Evolutionary conservation across 92 coral and sea anemone species (phyloP), one percentile per base, ranked within the genome.

Genomic region (Anthopleura xanthogrammica): DNA sequence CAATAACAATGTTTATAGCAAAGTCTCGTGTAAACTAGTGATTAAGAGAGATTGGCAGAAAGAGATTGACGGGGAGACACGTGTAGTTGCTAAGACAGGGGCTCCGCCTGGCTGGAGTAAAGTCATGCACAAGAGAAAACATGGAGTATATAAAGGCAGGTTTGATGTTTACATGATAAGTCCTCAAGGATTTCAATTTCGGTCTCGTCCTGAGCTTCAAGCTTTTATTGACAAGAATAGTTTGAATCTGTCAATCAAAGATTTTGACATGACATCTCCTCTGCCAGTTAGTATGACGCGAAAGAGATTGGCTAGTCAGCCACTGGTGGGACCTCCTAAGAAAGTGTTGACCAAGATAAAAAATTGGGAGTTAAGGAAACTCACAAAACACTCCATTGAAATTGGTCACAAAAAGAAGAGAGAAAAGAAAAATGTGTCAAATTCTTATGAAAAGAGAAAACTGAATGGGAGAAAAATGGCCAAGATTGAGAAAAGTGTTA

Each of bases 71-170:
- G 83, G 76, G 4, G 39, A 50, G n/a, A 83, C 78, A 19, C 78
- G 72, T 50, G 76, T 83, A 14, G 73, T 83, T 73, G 80, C 80
- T 36, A 72, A 82, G 75, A 60, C 70, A 40, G 87, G 73, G 20
- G 78, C 86, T 11, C 91, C 91, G 14, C 73, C 90, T 9, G 98
- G 93, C 29, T 95, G 98, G 95, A 80, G 52, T 52, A 92, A 91
- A 62, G 57, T 91, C 56, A 64, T 85, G 75, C 75, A 72, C 19
- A 90, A 85, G 55, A 83, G 95, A 62, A 88, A 86, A 89, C 41
- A 82, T 40, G 95, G 97, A 16, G 84, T 83, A 73, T 87, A 86
- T 17, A 81, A 82, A 65, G 98, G 95, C 50, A 87, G 79, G 66
- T 82, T 76, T 78, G 98, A 95, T 83, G 87, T 93, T 76, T 92